Base-by-base conservation (phyloP, 1,140 invertebrate genomes). In the Wasmannia auropunctata region DNA sequence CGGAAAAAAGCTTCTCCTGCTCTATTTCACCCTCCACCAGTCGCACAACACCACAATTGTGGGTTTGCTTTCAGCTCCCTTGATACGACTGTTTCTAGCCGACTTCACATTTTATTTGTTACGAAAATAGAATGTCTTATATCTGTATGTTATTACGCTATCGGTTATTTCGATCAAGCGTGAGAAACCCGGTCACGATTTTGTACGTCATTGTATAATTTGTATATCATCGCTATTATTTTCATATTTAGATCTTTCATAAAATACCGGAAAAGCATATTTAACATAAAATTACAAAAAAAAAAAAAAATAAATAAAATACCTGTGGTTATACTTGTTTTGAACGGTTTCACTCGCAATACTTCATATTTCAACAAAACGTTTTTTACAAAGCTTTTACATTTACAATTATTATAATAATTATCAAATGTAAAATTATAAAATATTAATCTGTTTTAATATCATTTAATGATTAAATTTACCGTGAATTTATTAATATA, bases 1-100 rank as follows among this genome's bases (percentile, higher is more conserved):
- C 56, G 80, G 79, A 87, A 89, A 87, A 86, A 70, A 46, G 56
- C 79, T 63, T 46, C 46, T 69, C 43, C 63, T 51, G 76, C 28
- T 74, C 63, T 86, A 74, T 65, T 79, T 86, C 83, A 72, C 56
- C 80, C 56, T 49, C 79, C 63, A 10, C 65, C 46, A 43, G 46
- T 54, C 28, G 31, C 62, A 54, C 46, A 51, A 77, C 49, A 63
- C 87, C 72, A 72, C 76, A 88, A 88, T 88, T 76, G 40, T 54
- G 46, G 46, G 74, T 79, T 88, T 80, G 40, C 76, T 80, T 69
- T 80, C 31, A 80, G n/a, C 43, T 46, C 56, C 65, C 51, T 72
- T 74, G 37, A 58, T 56, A 74, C 49, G 25, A 37, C 65, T 56
- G 46, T 56, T 75, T 84, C 43, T 40, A 40, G 19, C 37, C 60